phyloP scores from a whole-genome alignment of 2,797 vertebrate genomes.

The Nyctalus aviator region DNA sequence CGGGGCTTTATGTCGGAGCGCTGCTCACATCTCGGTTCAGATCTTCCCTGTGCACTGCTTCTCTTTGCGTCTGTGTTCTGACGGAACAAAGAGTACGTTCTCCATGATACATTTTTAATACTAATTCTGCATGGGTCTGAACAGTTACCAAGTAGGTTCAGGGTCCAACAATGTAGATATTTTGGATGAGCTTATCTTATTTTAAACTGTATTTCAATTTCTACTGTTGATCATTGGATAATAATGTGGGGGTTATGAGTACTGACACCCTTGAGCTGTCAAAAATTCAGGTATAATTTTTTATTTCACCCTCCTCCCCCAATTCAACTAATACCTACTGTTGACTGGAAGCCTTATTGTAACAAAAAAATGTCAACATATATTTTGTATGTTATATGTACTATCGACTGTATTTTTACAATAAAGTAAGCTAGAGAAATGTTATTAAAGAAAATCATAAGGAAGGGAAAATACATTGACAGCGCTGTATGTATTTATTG shows the following conservation, averaged over 20 bases:
- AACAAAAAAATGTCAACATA: background rate
- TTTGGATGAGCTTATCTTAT: conserved; percentile 36
- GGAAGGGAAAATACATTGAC: background rate
- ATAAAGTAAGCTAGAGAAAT: background rate
- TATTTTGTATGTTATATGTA: background rate
- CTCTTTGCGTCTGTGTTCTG: conserved; percentile 12
- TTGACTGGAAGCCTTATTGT: background rate
- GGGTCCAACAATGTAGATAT: background rate
- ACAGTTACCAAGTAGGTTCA: background rate
- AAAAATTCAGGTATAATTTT: background rate
- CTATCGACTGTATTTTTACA: background rate
- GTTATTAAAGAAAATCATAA: background rate
- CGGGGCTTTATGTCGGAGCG: background rate
- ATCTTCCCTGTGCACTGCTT: background rate
- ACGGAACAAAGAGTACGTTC: background rate
- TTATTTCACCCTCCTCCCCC: background rate
- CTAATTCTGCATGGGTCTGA: background rate
- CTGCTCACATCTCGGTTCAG: background rate
- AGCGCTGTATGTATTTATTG: background rate
- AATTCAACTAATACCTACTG: background rate
- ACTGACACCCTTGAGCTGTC: background rate
- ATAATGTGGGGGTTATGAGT: background rate
- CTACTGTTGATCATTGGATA: background rate
- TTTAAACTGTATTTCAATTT: background rate
- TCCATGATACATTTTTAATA: background rate